Conservation (phyloP, 2,888 invertebrate species). For the Andrena flavipes region DNA sequence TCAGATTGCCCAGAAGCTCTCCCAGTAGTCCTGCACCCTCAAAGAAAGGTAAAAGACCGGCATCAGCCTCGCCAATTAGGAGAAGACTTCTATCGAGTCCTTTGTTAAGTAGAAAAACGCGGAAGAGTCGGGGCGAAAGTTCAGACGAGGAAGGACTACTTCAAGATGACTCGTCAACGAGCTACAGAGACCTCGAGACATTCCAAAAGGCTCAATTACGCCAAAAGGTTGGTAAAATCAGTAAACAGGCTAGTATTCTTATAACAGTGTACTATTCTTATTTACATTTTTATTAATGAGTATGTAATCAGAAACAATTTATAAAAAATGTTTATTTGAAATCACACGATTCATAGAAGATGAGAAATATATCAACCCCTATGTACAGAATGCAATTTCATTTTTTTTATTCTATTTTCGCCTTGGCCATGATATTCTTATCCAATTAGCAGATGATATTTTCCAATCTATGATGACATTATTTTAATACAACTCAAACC, state of each 20-base stretch:
- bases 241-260: too few species aligned
- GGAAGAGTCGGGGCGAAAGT: constrained; percentile 92
- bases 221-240: constrained; percentile 93
- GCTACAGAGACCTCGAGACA: constrained; percentile 94
- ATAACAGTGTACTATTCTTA: background rate
- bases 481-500: too few species aligned
- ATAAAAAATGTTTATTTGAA: background rate
- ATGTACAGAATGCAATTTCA: too few species aligned
- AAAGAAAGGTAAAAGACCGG: constrained; percentile 90
- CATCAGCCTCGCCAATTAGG: constrained; percentile 92
- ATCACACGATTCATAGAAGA: background rate
- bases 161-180: constrained; percentile 86
- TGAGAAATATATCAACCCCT: background rate
- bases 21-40: constrained; percentile 91
- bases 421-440: too few species aligned
- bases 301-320: background rate
- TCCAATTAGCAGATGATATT: too few species aligned
- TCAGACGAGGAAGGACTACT: constrained; percentile 91
- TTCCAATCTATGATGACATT: too few species aligned
- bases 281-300: background rate
- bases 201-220: constrained; percentile 96
- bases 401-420: too few species aligned
- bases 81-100: constrained; percentile 93
- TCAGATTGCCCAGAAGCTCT: constrained; percentile 90
- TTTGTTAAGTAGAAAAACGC: constrained; percentile 90